These are phyloP conservation scores for Papilio glaucus DNA, from an alignment of 1,140 invertebrate species.

Conservation along the genomic window DNA sequence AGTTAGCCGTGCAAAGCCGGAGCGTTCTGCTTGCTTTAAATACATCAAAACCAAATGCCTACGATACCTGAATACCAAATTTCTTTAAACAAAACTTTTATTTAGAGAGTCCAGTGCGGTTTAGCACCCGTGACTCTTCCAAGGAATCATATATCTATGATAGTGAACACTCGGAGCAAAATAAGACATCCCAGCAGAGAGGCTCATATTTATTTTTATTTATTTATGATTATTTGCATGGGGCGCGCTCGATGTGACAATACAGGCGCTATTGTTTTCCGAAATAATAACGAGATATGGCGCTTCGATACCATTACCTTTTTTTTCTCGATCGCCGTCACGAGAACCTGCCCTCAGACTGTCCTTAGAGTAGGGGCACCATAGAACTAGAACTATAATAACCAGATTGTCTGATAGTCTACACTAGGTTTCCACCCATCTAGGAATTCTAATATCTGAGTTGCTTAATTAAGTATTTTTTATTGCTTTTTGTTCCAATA, in stretches of 20 bases:
- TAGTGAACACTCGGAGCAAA: conserved; percentile 63
- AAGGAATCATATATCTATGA: conserved; percentile 42
- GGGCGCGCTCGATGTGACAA: conserved; percentile 78
- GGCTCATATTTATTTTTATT: conserved; percentile 82
- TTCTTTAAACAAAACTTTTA: neutral
- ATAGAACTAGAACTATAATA: conserved; percentile 11
- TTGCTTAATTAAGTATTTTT: too few relatives aligned
- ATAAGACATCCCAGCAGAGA: conserved; percentile 71
- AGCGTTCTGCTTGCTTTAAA: too few relatives aligned
- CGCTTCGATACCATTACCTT: conserved; percentile 58
- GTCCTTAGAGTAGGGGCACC: conserved; percentile 40
- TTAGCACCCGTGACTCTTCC: conserved; percentile 42
- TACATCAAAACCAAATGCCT: conserved; percentile 3
- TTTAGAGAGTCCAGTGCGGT: neutral
- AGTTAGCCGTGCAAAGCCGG: too few relatives aligned
- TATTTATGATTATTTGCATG: conserved; percentile 84
- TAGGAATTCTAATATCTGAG: too few relatives aligned
- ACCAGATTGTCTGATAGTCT: neutral
- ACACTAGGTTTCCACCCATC: too few relatives aligned
- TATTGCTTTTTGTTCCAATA: conserved; percentile 8
- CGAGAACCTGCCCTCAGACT: conserved; percentile 58
- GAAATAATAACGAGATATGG: conserved; percentile 82
- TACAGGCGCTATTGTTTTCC: conserved; percentile 79
- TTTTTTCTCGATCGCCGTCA: conserved; percentile 64
- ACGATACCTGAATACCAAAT: neutral